Percentiles rank a stretch among this genome's conserved stretches.
Conservation (phyloP, 2,888 invertebrate species). For the Andrena hattorfiana region DNA sequence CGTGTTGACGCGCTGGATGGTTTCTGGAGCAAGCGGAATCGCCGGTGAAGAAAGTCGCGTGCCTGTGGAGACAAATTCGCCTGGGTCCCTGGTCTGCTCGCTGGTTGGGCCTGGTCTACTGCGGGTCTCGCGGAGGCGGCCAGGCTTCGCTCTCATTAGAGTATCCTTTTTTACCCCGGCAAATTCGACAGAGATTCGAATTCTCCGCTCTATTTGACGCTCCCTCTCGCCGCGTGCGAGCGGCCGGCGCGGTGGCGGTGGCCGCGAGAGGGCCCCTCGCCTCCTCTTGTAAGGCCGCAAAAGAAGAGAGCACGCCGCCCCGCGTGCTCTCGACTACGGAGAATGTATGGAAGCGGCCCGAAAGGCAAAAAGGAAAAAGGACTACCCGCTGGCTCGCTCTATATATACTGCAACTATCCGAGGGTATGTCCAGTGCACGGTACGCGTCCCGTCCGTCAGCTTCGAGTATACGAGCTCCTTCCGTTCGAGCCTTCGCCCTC, state of each 20-base stretch:
- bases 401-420: slow-evolving; percentile 84
- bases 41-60: slow-evolving; percentile 31
- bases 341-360: slow-evolving; percentile 81
- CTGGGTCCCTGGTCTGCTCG: not conserved
- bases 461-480: slow-evolving; percentile 60
- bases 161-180: slow-evolving; percentile 68
- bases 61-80: slow-evolving; percentile 17
- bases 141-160: slow-evolving; percentile 71
- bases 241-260: slow-evolving; percentile 55
- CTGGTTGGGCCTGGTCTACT: not conserved
- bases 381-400: slow-evolving; percentile 76
- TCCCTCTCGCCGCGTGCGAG: slow-evolving; percentile 75
- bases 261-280: slow-evolving; percentile 59
- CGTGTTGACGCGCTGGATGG: not conserved
- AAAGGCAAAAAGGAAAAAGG: slow-evolving; percentile 83
- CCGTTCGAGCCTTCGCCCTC: not conserved
- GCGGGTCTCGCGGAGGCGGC: not conserved
- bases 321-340: slow-evolving; percentile 74
- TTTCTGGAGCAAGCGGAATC: slow-evolving; percentile 37
- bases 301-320: slow-evolving; percentile 74
- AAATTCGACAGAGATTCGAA: slow-evolving; percentile 84
- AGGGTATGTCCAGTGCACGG: slow-evolving; percentile 81
- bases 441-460: slow-evolving; percentile 74
- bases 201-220: slow-evolving; percentile 85
- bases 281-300: slow-evolving; percentile 64